Base-by-base conservation (phyloP, 1,140 invertebrate species). In the Arion vulgaris region DNA sequence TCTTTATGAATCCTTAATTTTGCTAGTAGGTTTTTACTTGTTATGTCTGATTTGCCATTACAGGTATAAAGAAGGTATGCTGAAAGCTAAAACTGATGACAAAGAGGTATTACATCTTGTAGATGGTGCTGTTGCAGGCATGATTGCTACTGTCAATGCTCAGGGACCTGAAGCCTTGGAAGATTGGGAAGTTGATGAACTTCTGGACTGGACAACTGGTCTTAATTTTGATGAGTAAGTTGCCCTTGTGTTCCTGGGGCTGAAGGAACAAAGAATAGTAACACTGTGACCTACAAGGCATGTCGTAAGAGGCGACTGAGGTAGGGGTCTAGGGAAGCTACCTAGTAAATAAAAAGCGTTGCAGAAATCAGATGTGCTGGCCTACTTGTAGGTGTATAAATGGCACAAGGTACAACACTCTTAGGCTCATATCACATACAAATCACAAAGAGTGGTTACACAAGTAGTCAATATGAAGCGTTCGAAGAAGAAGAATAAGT, bases 171-270 rank as follows among this genome's bases (percentile, higher is more conserved):
- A 92, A n/a, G 89, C 90, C 34, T 72, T 92, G 28, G 87, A 91
- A 68, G 90, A 92, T 41, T 92, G 92, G 92, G 92, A 92, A 82
- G 92, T 92, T 34, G 91, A 92, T 86, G 92, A 92, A 81, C 86
- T 92, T 4, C 80, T 92, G 2, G 89, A 92, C 66, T 92, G 92
- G 92, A 92, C 91, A 15, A 92, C 90, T 28, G 90, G 89, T 84
- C 90, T 92, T 32, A 91, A 91, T 83, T 92, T 91, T 90, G 92
- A 92, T 57, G 92, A 92, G 87, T 92, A 85, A 80, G 90, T 84
- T n/a, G n/a, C n/a, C n/a, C n/a, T 45, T 45, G 41, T 38, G 38
- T 15, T 69, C 13, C 23, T 19, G 41, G 19, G 39, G 57, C 41
- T n/a, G 5, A 15, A 5, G 15, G 41, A 15, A 45, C 41, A 15